Evolutionary conservation across 1,140 invertebrate species (phyloP), one percentile per base, ranked within the genome.

Genomic region (Drosophila prosaltans): DNA sequence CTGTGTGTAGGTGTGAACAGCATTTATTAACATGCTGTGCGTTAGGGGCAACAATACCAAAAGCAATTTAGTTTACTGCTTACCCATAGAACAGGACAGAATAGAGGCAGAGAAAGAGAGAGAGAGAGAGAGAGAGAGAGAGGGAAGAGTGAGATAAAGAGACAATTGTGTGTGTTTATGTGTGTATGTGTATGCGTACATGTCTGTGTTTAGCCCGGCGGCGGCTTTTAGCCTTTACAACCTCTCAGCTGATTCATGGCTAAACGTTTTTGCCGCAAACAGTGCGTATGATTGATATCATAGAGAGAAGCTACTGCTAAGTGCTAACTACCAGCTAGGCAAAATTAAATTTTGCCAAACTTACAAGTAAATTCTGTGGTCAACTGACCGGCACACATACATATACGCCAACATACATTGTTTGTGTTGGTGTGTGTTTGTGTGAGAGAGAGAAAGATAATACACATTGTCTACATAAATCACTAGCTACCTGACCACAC

Each of bases 251-350:
- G 83, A 89, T 89, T 88, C 83, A 88, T 83, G 80, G 72, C 84
- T 86, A 88, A 88, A 83, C 72, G 83, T 76, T 69, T 51, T 78
- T 69, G 67, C 54, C 57, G 83, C 84, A 83, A 74, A 83, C 84
- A 83, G 84, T 89, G 83, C 83, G 83, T 88, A 88, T 88, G 83
- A 88, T 88, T 88, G 83, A 88, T 88, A 88, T 88, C 83, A 61
- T 36, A 26, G 43, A 16, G 43, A 58, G 54, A 16, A 54, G 57
- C 62, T 36, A 54, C 41, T 61, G 40, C 69, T 62, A 64, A 72
- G 81, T 72, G 69, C 51, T 71, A 74, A 71, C 55, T 40, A 48
- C 24, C 58, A 40, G 45, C 41, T 45, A 26, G 45, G 58, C 40
- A 70, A 80, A 77, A 88, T 86, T 80, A 69, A 76, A 86, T 86